Evolutionary conservation across 2,797 vertebrate genomes (phyloP).

Genomic region (Rhabdophis nuchalis): DNA sequence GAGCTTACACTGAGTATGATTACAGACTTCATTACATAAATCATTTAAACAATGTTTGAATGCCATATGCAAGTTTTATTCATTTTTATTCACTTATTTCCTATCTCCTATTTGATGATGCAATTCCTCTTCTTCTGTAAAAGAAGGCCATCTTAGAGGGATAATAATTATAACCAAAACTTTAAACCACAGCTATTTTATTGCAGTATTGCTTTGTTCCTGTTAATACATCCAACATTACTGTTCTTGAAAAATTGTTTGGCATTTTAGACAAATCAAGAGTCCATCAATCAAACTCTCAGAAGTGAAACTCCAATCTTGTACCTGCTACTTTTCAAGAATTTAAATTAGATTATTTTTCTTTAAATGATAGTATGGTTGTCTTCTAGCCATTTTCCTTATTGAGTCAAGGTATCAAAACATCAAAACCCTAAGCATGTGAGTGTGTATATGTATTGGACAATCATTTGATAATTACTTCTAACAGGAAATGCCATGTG

Average conservation of each 20-base stretch:
- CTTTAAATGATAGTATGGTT: background rate
- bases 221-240: background rate
- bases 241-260: background rate
- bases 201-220: rapidly evolving
- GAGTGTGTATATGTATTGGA: background rate
- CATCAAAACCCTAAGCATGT: background rate
- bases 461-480: constrained; percentile 15
- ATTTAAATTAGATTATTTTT: background rate
- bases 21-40: background rate
- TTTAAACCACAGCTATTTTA: rapidly evolving
- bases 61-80: background rate
- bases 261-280: background rate
- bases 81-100: background rate
- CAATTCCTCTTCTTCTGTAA: background rate
- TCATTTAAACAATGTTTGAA: background rate
- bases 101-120: background rate
- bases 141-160: background rate
- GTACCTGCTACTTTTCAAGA: background rate
- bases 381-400: background rate
- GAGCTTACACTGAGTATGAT: background rate
- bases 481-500: constrained; percentile 31
- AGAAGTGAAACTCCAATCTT: background rate
- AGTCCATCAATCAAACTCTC: background rate
- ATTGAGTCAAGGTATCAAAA: background rate
- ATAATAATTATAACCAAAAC: background rate